phyloP scores from a whole-genome alignment of 2,797 vertebrate species.

The Liasis olivaceus region DNA sequence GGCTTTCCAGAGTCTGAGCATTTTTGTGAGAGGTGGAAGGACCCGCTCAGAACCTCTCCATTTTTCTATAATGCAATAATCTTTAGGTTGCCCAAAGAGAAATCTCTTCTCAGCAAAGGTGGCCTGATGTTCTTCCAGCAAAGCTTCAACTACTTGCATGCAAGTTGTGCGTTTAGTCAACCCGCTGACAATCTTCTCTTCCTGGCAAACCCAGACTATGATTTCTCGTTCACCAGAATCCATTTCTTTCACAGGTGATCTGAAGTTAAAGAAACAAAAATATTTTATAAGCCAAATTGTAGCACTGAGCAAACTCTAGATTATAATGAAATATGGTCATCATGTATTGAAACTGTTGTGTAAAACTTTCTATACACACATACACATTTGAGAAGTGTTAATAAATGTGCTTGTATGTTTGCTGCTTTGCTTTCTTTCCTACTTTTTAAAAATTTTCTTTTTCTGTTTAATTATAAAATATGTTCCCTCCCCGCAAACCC shows the following conservation, averaged over 20 bases:
- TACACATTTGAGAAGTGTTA: background rate
- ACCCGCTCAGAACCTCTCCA: slow-evolving; percentile 93
- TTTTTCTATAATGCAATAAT: slow-evolving; percentile 92
- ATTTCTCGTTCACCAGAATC: slow-evolving; percentile 88
- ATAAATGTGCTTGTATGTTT: background rate
- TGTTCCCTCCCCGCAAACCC: background rate
- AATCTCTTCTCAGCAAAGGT: slow-evolving; percentile 81
- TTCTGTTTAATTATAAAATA: background rate
- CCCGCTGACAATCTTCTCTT: slow-evolving; percentile 94
- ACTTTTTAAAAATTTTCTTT: background rate
- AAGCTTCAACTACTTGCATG: slow-evolving; percentile 86
- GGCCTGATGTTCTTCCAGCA: slow-evolving; percentile 88
- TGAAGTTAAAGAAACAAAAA: slow-evolving; percentile 54
- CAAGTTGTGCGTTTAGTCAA: slow-evolving; percentile 93
- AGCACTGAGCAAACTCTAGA: background rate
- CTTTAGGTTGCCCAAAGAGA: slow-evolving; percentile 85
- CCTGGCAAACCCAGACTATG: slow-evolving; percentile 90
- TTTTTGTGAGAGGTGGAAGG: slow-evolving; percentile 89
- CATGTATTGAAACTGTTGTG: background rate
- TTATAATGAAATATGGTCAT: background rate
- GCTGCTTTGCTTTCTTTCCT: background rate
- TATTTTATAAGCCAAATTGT: background rate
- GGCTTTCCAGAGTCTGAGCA: slow-evolving; percentile 90
- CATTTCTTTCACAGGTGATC: slow-evolving; percentile 78
- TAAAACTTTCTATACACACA: background rate